Conservation (phyloP, 2,113 vertebrate species). For the Takifugu bimaculatus region DNA sequence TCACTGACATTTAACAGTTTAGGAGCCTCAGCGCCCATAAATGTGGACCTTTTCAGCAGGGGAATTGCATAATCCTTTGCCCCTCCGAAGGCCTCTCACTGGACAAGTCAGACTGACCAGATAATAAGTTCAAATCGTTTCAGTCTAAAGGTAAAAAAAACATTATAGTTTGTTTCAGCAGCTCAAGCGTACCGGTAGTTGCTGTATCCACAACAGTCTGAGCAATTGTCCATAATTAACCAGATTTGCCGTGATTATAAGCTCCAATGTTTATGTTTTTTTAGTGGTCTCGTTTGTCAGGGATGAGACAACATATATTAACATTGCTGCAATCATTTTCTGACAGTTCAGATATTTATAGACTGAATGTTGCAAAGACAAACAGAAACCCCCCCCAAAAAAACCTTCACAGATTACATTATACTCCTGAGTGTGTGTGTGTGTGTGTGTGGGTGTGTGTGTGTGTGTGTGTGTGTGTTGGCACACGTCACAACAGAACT, state of each 20-base stretch:
- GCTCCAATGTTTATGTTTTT: neutral
- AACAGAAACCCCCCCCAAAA: no score
- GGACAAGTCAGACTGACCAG: slow-evolving; percentile 24
- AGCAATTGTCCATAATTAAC: slow-evolving; percentile 9
- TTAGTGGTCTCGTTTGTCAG: neutral
- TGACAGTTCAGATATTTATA: neutral
- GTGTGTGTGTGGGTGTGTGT: neutral
- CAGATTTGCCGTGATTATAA: slow-evolving; percentile 2
- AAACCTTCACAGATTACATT: no score
- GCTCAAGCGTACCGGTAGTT: neutral
- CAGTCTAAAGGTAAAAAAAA: neutral
- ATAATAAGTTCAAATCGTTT: slow-evolving; percentile 25
- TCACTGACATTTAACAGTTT: slow-evolving; percentile 16
- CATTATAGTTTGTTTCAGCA: slow-evolving; percentile 7
- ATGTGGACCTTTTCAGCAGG: slow-evolving; percentile 22
- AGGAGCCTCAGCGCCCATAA: neutral
- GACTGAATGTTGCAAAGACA: no score
- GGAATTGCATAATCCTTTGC: slow-evolving; percentile 52
- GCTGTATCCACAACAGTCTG: slow-evolving; percentile 2
- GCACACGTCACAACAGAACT: neutral
- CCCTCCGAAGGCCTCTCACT: slow-evolving; percentile 25
- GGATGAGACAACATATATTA: neutral
- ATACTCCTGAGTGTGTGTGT: neutral
- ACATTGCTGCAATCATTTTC: neutral
- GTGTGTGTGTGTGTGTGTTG: neutral